Evolutionary conservation across 2,888 invertebrate genomes (phyloP).

Genomic region (Pollenia angustigena): DNA sequence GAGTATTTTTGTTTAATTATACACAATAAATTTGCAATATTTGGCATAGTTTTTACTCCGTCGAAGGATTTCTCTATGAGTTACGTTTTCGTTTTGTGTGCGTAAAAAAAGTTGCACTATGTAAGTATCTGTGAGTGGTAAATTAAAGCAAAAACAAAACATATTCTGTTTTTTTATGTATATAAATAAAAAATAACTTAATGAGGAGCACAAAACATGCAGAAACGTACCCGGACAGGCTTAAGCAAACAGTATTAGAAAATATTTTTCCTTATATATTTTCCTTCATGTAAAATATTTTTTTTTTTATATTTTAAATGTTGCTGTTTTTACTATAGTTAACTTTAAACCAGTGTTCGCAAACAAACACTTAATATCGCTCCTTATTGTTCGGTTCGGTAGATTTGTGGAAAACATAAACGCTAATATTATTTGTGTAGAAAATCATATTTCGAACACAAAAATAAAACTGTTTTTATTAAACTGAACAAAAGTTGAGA

Average conservation of each 20-base stretch:
- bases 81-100: not conserved
- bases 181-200: too few species aligned
- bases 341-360: constrained; percentile 40
- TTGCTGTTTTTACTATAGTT: not conserved
- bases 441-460: too few species aligned
- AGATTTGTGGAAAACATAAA: too few species aligned
- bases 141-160: too few species aligned
- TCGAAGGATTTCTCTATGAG: not conserved
- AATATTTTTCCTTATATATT: constrained; percentile 32
- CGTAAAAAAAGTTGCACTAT: too few species aligned
- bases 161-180: too few species aligned
- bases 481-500: too few species aligned
- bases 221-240: not conserved
- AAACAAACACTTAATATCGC: too few species aligned
- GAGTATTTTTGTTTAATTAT: constrained; percentile 28
- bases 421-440: too few species aligned
- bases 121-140: too few species aligned
- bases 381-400: too few species aligned
- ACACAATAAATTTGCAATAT: constrained; percentile 14
- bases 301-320: constrained; percentile 20
- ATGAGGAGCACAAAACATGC: constrained; percentile 25
- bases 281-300: constrained; percentile 52
- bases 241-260: constrained; percentile 4
- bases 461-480: too few species aligned
- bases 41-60: not conserved